A percentile compares a stretch with the other conserved stretches of the same genome.
phyloP scores from a whole-genome alignment of 1,140 invertebrate genomes.

The Andrena cerasifolii region DNA sequence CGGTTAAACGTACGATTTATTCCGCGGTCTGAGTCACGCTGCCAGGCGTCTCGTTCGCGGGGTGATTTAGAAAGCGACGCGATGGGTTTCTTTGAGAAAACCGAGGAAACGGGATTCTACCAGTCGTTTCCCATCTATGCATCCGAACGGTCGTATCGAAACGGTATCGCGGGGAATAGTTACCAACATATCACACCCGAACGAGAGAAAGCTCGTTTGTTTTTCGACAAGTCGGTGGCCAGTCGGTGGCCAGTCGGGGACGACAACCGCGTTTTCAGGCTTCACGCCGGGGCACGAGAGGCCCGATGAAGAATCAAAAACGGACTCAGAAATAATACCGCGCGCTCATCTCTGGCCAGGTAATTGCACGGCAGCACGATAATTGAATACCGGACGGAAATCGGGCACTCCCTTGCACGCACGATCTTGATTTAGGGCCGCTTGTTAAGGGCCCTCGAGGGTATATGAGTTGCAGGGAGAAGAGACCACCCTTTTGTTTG shows the following conservation, averaged over 20 bases:
- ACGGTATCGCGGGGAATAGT: too few relatives aligned
- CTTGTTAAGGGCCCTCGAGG: background rate
- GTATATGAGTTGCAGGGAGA: background rate
- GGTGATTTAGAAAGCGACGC: constrained; percentile 15
- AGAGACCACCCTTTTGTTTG: background rate
- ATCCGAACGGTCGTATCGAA: too few relatives aligned
- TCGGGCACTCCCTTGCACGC: background rate
- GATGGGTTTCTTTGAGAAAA: background rate
- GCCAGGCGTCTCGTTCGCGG: background rate
- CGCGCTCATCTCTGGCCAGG: background rate
- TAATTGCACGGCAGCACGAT: constrained; percentile 31
- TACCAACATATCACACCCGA: too few relatives aligned
- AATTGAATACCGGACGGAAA: constrained; percentile 33
- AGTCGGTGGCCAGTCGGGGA: too few relatives aligned
- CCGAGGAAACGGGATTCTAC: background rate
- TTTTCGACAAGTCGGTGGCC: background rate
- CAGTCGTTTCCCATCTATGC: background rate
- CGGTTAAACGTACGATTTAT: constrained; percentile 22
- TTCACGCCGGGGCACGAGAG: too few relatives aligned
- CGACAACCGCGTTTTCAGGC: too few relatives aligned
- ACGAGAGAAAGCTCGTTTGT: too few relatives aligned
- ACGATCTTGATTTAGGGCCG: constrained; percentile 18
- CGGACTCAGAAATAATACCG: constrained; percentile 28
- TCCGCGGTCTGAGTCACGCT: constrained; percentile 20
- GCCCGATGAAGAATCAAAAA: constrained; percentile 18